Evolutionary conservation across 64 coral and sea anemone genomes (phyloP).

Genomic region (Exaiptasia diaphana): DNA sequence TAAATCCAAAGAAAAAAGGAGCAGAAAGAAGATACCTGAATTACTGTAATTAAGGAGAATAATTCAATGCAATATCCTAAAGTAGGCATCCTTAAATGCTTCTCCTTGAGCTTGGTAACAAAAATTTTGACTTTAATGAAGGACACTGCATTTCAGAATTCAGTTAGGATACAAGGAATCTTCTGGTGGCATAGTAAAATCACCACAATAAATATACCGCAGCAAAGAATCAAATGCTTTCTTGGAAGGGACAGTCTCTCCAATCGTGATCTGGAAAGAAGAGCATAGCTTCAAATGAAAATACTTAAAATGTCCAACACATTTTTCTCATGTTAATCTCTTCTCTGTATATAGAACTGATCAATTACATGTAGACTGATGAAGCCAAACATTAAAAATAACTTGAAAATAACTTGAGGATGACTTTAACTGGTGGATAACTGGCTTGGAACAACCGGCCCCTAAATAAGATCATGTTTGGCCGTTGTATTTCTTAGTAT

Average conservation of each 20-base stretch:
- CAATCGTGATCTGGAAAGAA: conserved; percentile 84
- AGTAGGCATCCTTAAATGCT: neutral
- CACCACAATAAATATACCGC: conserved; percentile 75
- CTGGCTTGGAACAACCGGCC: too few relatives aligned
- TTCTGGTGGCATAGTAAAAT: conserved; percentile 80
- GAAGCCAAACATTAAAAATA: too few relatives aligned
- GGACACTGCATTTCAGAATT: too few relatives aligned
- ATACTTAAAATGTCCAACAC: neutral
- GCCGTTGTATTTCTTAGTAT: too few relatives aligned
- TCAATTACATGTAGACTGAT: too few relatives aligned
- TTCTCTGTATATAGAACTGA: too few relatives aligned
- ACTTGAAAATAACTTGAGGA: too few relatives aligned
- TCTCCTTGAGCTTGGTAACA: neutral
- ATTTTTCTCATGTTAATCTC: neutral
- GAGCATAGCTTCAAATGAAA: neutral
- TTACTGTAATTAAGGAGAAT: too few relatives aligned
- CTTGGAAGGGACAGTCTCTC: conserved; percentile 74
- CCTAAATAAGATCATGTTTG: too few relatives aligned
- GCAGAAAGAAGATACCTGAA: conserved; percentile 87
- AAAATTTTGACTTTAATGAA: neutral
- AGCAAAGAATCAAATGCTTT: conserved; percentile 81
- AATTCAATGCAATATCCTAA: too few relatives aligned
- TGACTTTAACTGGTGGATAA: too few relatives aligned
- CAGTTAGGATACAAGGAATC: conserved; percentile 93
- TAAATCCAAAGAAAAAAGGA: conserved; percentile 94